A percentile compares a stretch with the other conserved stretches of the same genome.
Evolutionary conservation across 2,888 invertebrate genomes (phyloP).

Genomic region (Troilus luridus): DNA sequence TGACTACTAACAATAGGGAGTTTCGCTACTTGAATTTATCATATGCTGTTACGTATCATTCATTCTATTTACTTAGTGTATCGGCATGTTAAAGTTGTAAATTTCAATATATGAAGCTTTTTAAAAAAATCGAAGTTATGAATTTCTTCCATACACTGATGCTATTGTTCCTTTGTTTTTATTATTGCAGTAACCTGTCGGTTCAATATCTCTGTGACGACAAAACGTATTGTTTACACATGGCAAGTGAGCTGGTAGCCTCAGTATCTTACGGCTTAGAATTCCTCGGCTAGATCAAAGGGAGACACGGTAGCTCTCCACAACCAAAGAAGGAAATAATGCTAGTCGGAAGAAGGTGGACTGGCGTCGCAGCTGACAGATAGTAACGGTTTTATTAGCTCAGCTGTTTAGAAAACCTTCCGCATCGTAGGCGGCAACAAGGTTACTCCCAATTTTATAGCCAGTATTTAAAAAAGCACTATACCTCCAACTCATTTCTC

Average conservation of each 20-base stretch:
- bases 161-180: no score
- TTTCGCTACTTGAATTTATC: no score
- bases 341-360: not conserved
- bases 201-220: no score
- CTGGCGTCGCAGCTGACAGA: not conserved
- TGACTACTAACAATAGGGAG: no score
- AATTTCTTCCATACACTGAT: not conserved
- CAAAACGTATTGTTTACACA: not conserved
- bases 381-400: not conserved
- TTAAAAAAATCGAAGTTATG: not conserved
- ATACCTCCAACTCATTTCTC: not conserved
- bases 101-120: no score
- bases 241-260: not conserved
- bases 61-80: no score
- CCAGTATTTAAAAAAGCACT: slow-evolving; percentile 8
- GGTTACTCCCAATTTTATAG: slow-evolving; percentile 23
- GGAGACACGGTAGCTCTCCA: not conserved
- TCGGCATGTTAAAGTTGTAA: no score
- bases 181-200: no score
- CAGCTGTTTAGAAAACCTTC: not conserved
- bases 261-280: not conserved
- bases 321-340: slow-evolving; percentile 6
- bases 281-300: not conserved
- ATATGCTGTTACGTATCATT: no score
- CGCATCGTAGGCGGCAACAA: slow-evolving; percentile 18